Evolutionary conservation across 2,797 vertebrate genomes (phyloP), one percentile per base, ranked within the genome.

Genomic region (Muraenolepis orangiensis): DNA sequence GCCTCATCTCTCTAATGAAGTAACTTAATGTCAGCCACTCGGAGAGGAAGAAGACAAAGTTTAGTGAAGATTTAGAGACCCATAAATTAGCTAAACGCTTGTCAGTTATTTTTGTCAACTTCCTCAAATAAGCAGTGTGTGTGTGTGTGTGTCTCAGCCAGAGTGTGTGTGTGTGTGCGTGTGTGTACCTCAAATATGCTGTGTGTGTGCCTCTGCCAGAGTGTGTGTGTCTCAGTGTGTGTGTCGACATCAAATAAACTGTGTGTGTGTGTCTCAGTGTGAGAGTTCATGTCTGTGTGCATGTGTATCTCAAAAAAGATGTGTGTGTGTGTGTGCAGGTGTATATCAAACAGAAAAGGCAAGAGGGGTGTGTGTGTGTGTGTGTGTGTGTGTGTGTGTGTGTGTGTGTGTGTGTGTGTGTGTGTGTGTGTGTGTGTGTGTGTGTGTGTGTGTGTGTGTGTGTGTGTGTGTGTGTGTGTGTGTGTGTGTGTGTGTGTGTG

Each of bases 11-110:
- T 20, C 51, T 74, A 76, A 80, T 79, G 51, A 85, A 85, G 81
- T 72, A 72, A 61, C 11, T 14, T 79, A 84, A 85, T 88, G 86
- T 85, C 83, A 88, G 71, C 23, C 13, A 31, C 66, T 76, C 34
- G 69, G 51, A 57, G 73, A 75, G 70, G 66, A 72, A 76, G 84
- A 83, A 84, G 83, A 78, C n/a, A n/a, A n/a, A n/a, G n/a, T n/a
- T n/a, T n/a, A n/a, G n/a, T 77, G 82, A 85, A 66, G 11, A 34
- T 66, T 64, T 11, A 69, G 34, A 66, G 26, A 72, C 12, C 46
- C 69, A 74, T 83, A 84, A 72, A 84, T 84, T 57, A n/a, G 18
- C 51, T 57, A 57, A 57, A 57, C 23, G 20, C 51, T 73, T 78
- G 16, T 46, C 73, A 51, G 70, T 31, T 69, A 80, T 82, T 85